Base-by-base conservation (phyloP, 2,113 vertebrate genomes). In the Cephalopholis sonnerati region DNA sequence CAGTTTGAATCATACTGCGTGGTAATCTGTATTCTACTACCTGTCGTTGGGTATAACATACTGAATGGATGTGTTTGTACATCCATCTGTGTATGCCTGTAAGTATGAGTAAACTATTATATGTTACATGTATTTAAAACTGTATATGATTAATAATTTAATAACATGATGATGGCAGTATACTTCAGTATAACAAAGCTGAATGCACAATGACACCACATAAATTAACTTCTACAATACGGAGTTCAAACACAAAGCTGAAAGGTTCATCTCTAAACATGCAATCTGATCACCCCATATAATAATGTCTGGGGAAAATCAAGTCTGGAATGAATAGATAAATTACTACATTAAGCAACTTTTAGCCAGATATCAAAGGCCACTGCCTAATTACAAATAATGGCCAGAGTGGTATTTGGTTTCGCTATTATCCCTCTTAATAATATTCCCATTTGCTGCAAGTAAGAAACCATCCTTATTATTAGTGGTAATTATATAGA, bases 311-410 rank as follows among this genome's bases (percentile, higher is more conserved):
- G 16, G 6, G 12, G 20, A 59, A 58, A 63, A 82, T 24, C 41
- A 48, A 78, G 44, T 17, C 39, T 61, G 50, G 7, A 62, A 7
- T 1, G 25, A 81, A 75, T 10, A 27, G n/a, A 36, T 44, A 46
- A 85, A 82, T 57, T 54, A 68, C 32, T 78, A 22, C 32, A 63
- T 22, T 51, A 59, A 67, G 65, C 27, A 29, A 11, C 4, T 10
- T 80, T 77, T 36, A 74, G 70, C 83, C 68, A 24, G 25, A 69
- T 27, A 80, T 63, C 36, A 83, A 17, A 66, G 75, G 44, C 44
- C n/a, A 9, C 62, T 79, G 32, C 24, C 50, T 41, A 89, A 88
- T 92, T 89, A 89, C 22, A 79, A 67, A 79, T 89, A 91, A 91
- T 91, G 1, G 41, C 74, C 64, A 22, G 54, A 29, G 16, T 27